Evolutionary conservation across 2,888 invertebrate genomes (phyloP), one percentile per base, ranked within the genome.

Genomic region (Cheilosia variabilis): DNA sequence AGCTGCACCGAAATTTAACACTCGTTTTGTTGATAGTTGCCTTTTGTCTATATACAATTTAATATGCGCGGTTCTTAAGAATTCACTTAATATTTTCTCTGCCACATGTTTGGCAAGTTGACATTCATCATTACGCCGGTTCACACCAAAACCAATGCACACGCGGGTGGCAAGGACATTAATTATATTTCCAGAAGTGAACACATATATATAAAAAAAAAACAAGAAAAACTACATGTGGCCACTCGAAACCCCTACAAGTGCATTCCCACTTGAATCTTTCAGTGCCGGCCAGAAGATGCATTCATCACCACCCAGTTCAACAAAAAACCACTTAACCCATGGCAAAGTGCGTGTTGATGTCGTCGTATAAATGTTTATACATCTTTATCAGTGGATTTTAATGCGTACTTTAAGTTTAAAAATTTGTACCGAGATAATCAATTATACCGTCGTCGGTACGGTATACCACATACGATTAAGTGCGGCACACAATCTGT

Each of bases 91-190:
- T 71, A 37, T 37, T 37, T 13, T 13, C 37, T 50, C 63, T 58
- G 66, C 73, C 79, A 55, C 73, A 80, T 80, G 79, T 66, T 68
- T 80, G 73, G 68, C 73, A 68, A 75, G 75, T 57, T 68, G 66
- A 52, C 75, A 75, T 62, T 80, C 34, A 3, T 10, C 3, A 73
- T 71, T 27, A 4, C 17, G 52, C 34, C 22, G 15, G 19, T 24
- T 43, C 24, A 58, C 50, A 19, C 41, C 47, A 27, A 13, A n/a
- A 13, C 43, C 63, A 27, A 34, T 24, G 19, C 19, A 57, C 31
- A 22, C n/a, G 31, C 7, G 24, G 17, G 45, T n/a, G 55, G 31
- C 45, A 31, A 62, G 17, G 27, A 58, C 57, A 80, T 80, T 60
- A 73, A 66, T 79, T 66, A 79, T 66, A 66, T 45, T 62, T 43